Evolutionary conservation across 2,888 invertebrate species (phyloP).

Genomic region (Eupithecia insigniata): DNA sequence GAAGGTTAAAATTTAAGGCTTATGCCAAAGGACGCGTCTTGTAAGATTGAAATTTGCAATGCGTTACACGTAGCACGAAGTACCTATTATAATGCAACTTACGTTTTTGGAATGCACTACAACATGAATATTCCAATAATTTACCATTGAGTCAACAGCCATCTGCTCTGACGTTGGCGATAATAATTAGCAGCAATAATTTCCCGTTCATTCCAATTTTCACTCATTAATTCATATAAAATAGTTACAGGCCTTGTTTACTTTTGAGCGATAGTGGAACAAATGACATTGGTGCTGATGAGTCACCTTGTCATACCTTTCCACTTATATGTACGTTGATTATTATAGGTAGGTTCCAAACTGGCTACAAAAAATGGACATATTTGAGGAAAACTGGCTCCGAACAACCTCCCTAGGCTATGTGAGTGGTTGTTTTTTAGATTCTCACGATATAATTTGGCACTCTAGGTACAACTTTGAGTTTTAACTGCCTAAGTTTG

Average conservation of each 20-base stretch:
- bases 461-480: background rate
- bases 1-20: too few species aligned
- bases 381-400: background rate
- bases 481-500: background rate
- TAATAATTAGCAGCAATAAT: background rate
- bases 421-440: background rate
- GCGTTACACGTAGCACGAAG: background rate
- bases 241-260: background rate
- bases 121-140: background rate
- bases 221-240: background rate
- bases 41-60: background rate
- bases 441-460: background rate
- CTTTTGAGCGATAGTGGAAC: background rate
- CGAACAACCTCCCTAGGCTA: background rate
- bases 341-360: background rate
- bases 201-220: background rate
- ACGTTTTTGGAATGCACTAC: background rate
- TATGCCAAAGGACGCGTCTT: background rate
- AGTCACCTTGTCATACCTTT: background rate
- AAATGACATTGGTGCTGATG: background rate
- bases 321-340: background rate
- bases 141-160: background rate
- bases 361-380: background rate
- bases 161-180: background rate
- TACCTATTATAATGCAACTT: background rate